Percentiles rank a stretch among this genome's conserved stretches.
These are phyloP conservation scores for Scomberomorus guttatus DNA, from an alignment of 2,797 vertebrate genomes.

Conservation along the genomic window DNA sequence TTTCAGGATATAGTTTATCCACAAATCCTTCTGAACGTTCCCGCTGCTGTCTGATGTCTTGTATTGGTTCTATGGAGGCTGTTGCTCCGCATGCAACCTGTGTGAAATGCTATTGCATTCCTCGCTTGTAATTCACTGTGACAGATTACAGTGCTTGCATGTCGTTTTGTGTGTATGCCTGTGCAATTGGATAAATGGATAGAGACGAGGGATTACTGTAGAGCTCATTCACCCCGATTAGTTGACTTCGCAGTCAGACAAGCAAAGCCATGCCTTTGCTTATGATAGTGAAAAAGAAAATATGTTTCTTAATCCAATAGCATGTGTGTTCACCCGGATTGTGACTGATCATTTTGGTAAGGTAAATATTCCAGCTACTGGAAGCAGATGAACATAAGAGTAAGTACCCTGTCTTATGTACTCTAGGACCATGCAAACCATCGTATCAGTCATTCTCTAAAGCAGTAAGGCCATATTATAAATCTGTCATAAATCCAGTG, in stretches of 20 bases:
- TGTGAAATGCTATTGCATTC: constrained; percentile 39
- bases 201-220: constrained; percentile 52
- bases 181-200: constrained; percentile 54
- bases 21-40: constrained; percentile 17
- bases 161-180: constrained; percentile 47
- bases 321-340: background rate
- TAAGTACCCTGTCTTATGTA: background rate
- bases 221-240: constrained; percentile 33
- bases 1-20: constrained; percentile 39
- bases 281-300: constrained; percentile 9
- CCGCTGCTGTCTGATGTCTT: constrained; percentile 23
- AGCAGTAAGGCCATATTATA: background rate
- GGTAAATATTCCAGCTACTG: background rate
- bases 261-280: constrained; percentile 10
- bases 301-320: constrained; percentile 18
- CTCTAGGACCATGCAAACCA: background rate
- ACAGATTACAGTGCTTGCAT: constrained; percentile 29
- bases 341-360: background rate
- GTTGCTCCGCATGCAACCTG: constrained; percentile 32
- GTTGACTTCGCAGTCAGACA: constrained; percentile 26
- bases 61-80: constrained; percentile 22
- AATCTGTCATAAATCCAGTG: background rate
- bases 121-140: constrained; percentile 48
- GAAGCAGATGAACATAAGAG: background rate
- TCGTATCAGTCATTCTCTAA: background rate